Evolutionary conservation across 2,888 invertebrate species (phyloP).

Genomic region (Eurytoma californica): DNA sequence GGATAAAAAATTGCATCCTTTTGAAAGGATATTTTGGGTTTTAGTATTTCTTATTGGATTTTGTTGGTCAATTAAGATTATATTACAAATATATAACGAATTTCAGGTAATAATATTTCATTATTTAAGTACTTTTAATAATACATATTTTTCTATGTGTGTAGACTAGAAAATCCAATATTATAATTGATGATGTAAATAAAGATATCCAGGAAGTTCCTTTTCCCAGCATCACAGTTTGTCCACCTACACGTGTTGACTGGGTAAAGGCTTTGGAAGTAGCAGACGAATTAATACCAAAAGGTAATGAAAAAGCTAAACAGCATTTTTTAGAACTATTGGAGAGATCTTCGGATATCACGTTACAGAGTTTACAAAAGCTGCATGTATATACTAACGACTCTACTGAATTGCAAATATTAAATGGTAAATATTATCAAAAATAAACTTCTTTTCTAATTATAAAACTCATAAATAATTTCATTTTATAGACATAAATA

Average conservation of each 20-base stretch:
- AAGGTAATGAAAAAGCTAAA: background rate
- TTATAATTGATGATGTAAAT: conserved; percentile 63
- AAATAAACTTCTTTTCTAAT: conserved; percentile 13
- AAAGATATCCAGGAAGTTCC: conserved; percentile 62
- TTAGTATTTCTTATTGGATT: conserved; percentile 57
- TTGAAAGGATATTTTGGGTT: conserved; percentile 61
- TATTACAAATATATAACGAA: background rate
- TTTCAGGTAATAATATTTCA: conserved; percentile 22
- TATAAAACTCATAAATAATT: conserved; percentile 3
- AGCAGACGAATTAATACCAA: conserved; percentile 40
- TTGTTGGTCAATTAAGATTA: background rate
- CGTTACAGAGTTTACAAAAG: background rate
- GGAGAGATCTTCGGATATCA: background rate
- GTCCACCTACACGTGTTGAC: conserved; percentile 63
- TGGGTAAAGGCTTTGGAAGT: conserved; percentile 61
- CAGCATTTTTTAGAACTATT: background rate
- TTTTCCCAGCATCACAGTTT: conserved; percentile 67
- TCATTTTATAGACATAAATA: background rate
- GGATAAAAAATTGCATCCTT: conserved; percentile 43
- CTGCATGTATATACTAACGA: background rate
- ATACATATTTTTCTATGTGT: background rate
- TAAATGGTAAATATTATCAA: conserved; percentile 24
- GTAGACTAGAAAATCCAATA: conserved; percentile 59
- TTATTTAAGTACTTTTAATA: background rate
- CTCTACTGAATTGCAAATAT: background rate